Conservation (phyloP, 2,113 vertebrate genomes). For the Lontra canadensis region DNA sequence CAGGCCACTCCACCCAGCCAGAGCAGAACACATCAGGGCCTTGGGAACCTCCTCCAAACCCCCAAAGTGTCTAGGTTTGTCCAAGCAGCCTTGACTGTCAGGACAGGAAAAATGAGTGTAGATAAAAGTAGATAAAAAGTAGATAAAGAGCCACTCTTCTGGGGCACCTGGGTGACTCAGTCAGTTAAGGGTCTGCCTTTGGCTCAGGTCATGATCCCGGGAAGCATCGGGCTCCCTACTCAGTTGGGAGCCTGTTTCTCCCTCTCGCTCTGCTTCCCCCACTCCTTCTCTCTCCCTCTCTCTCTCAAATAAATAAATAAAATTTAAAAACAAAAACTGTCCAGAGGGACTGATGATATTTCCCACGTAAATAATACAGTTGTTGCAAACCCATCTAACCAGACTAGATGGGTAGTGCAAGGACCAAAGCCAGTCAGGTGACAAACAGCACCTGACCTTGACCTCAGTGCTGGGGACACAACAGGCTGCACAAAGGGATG, state of each 20-base stretch:
- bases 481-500: too few relatives aligned
- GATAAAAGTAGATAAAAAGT: not conserved
- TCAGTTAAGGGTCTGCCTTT: not conserved
- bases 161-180: not conserved
- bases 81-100: not conserved
- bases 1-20: not conserved
- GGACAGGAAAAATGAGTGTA: not conserved
- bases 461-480: not conserved
- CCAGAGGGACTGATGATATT: not conserved
- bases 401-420: fast-evolving
- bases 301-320: not conserved
- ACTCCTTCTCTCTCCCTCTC: not conserved
- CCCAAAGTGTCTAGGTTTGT: fast-evolving
- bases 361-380: not conserved
- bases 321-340: not conserved
- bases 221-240: not conserved
- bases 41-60: not conserved
- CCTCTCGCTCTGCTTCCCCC: not conserved
- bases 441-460: not conserved
- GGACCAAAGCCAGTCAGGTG: not conserved
- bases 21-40: not conserved
- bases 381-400: not conserved
- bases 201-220: not conserved
- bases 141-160: not conserved
- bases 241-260: not conserved